Percentiles rank a stretch among this genome's conserved stretches.
These are phyloP conservation scores for Trichonephila clavipes DNA, from an alignment of 1,140 invertebrate species.

Conservation along the genomic window DNA sequence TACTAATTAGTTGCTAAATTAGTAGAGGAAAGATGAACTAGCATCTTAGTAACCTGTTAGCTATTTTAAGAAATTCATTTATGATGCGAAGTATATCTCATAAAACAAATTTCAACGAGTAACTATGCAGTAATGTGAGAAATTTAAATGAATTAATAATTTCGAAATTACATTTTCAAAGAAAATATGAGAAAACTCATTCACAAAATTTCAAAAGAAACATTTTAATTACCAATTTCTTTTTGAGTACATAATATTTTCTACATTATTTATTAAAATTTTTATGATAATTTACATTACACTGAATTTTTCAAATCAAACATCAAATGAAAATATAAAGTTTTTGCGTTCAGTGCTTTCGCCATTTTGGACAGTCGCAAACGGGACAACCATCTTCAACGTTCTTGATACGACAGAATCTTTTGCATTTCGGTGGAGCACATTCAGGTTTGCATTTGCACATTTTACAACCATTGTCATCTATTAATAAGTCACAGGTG, in stretches of 20 bases:
- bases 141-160: not conserved
- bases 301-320: not conserved
- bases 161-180: not conserved
- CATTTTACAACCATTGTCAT: not conserved
- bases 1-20: no score
- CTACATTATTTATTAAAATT: no score
- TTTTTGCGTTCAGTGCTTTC: not conserved
- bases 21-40: no score
- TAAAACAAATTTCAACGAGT: no score
- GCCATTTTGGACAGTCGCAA: constrained; percentile 41
- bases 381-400: constrained; percentile 21
- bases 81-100: no score
- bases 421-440: constrained; percentile 37
- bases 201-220: not conserved
- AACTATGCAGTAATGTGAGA: not conserved
- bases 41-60: no score
- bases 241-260: not conserved
- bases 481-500: not conserved
- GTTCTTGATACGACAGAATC: constrained; percentile 23
- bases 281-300: not conserved
- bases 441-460: constrained; percentile 44
- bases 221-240: not conserved
- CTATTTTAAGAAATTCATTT: not conserved
- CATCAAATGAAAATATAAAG: no score
- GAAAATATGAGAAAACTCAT: not conserved